Evolutionary conservation across 2,113 vertebrate species (phyloP), one percentile per base, ranked within the genome.

Genomic region (Otis tarda): DNA sequence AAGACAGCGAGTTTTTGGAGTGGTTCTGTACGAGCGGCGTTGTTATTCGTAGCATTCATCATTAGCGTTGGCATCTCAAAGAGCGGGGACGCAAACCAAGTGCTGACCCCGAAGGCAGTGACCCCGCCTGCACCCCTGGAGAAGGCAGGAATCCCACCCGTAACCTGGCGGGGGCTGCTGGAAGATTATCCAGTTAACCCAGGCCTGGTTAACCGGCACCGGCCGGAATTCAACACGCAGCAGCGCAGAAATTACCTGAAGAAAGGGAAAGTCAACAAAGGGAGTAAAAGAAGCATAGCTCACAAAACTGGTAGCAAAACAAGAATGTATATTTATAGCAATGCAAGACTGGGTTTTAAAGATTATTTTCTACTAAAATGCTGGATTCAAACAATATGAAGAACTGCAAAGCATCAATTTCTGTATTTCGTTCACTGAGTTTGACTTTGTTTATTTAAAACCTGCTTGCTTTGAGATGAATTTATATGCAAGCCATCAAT

Each of bases 1-100:
- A 94, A 47, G 39, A 76, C 20, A 70, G 95, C 68, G 93, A 89
- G 93, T 97, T 98, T 97, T 96, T 95, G 10, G 95, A 90, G 97
- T 95, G 87, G 50, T 15, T 70, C 33, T 9, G 49, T 3, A 68
- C 4, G 16, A 68, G 39, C 92, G 88, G 84, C 85, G 87, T 83
- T 95, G 97, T 98, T 97, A 97, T 75, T 89, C 85, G 47, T 68
- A 90, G 86, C 87, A 69, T 94, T 93, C 89, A 70, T n/a, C 57
- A 27, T 59, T 52, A 88, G 80, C 22, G 82, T 41, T 43, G 30
- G 37, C 60, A 10, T 76, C 59, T 90, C 59, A 4, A 67, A 63
- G 27, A 53, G 63, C 5, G 3, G 67, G 78, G 84, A 61, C n/a
- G 64, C 55, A 80, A 83, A 94, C 18, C 56, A 14, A 10, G 19